These are phyloP conservation scores for Xerus inauris DNA, from an alignment of 2,113 vertebrate species.

Conservation along the genomic window DNA sequence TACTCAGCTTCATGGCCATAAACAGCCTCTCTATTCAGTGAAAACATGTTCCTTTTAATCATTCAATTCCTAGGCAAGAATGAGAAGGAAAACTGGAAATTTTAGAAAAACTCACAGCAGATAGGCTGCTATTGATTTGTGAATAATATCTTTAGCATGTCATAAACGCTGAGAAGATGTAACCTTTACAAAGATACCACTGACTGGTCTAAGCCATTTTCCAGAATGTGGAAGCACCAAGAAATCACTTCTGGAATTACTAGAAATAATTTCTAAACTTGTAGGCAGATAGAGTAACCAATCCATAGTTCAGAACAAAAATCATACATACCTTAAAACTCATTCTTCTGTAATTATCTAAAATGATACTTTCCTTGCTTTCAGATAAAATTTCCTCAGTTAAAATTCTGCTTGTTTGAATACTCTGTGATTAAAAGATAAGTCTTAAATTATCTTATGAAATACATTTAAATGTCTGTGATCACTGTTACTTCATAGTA, in stretches of 20 bases:
- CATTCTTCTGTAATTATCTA: background rate
- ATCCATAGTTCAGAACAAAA: constrained; percentile 44
- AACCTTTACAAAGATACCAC: background rate
- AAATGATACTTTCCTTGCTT: constrained; percentile 8
- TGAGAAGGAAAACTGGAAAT: background rate
- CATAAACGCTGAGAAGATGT: background rate
- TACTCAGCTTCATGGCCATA: background rate
- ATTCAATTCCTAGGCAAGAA: constrained; percentile 26
- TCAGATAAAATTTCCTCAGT: constrained; percentile 49
- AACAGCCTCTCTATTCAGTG: background rate
- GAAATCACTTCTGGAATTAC: constrained; percentile 36
- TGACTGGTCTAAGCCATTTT: background rate
- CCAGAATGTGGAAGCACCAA: background rate
- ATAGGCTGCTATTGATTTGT: background rate
- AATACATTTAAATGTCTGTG: constrained; percentile 18
- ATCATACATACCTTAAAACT: constrained; percentile 60
- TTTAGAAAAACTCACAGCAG: background rate
- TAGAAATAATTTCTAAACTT: background rate
- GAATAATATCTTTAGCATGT: background rate
- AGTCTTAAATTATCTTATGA: constrained; percentile 78
- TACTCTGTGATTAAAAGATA: constrained; percentile 74
- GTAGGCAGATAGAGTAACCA: background rate
- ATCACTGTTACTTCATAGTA: background rate
- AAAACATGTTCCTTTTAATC: constrained; percentile 36
- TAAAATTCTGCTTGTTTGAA: constrained; percentile 72